phyloP scores from a whole-genome alignment of 92 coral and sea anemone genomes.

The Palythoa grandiflora region DNA sequence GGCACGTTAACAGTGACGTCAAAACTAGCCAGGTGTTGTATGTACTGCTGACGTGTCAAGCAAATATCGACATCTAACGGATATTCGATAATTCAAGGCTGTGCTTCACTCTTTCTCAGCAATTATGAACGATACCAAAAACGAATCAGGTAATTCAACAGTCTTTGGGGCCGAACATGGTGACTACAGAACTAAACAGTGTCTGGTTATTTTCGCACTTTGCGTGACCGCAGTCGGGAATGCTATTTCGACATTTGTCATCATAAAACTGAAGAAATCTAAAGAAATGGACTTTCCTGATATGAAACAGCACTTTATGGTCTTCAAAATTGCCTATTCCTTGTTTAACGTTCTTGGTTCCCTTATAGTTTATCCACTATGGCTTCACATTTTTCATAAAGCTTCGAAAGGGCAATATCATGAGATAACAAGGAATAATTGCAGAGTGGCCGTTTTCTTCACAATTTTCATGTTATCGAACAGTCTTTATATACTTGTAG shows the following conservation, averaged over 20 bases:
- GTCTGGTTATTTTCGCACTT: background rate
- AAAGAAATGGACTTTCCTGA: constrained; percentile 41
- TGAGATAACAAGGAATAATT: background rate
- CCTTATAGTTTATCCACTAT: constrained; percentile 2
- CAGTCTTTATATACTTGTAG: constrained; percentile 7
- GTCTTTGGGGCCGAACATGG: background rate
- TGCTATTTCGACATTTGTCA: constrained; percentile 10
- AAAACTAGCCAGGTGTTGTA: no score
- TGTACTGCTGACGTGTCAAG: no score
- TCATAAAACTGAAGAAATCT: constrained; percentile 26
- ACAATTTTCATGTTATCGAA: background rate
- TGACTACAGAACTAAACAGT: background rate
- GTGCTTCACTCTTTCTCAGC: no score
- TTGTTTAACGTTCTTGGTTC: constrained; percentile 25
- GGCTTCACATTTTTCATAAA: constrained; percentile 6
- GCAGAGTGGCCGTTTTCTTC: constrained; percentile 18
- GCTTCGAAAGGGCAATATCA: background rate
- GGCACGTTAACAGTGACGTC: no score
- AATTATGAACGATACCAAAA: background rate
- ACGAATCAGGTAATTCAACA: background rate
- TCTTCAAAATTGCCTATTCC: constrained; percentile 2
- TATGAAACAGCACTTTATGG: constrained; percentile 30
- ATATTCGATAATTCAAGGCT: no score
- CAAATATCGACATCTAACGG: no score
- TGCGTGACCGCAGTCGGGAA: background rate